A percentile compares a stretch with the other conserved stretches of the same genome.
Conservation (phyloP, 1,140 invertebrate genomes). For the Chrysopa pallens region DNA sequence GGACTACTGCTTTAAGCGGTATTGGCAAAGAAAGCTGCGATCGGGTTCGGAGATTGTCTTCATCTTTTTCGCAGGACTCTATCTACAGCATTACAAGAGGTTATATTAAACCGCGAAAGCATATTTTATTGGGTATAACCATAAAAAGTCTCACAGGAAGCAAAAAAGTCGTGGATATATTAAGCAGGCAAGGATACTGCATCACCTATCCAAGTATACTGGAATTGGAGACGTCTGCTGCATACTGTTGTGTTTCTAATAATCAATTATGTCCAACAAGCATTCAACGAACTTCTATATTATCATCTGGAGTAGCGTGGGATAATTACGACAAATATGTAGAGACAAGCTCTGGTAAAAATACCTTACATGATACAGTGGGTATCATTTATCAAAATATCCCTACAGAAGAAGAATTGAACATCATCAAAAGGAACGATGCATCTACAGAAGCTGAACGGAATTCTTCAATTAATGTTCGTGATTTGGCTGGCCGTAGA, state of each 20-base stretch:
- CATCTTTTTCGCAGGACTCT: conserved; percentile 1
- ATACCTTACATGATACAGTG: conserved; percentile 26
- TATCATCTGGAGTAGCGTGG: conserved; percentile 14
- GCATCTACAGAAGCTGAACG: conserved; percentile 2
- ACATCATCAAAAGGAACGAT: conserved; percentile 5
- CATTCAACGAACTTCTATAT: conserved; percentile 6
- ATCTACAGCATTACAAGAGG: conserved; percentile 6
- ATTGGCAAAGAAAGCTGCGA: conserved; percentile 1
- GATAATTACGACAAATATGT: conserved; percentile 18
- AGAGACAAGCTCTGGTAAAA: conserved; percentile 17
- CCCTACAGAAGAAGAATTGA: conserved; percentile 6
- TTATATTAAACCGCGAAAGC: conserved; percentile 9
- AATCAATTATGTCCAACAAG: conserved; percentile 9
- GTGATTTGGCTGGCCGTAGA: conserved; percentile 6
- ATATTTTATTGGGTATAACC: conserved; percentile 11
- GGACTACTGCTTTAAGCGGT: conserved; percentile 5
- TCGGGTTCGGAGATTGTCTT: conserved; percentile 6
- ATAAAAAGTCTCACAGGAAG: conserved; percentile 11
- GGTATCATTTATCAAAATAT: conserved; percentile 21
- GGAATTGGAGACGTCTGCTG: conserved; percentile 12
- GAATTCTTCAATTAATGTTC: conserved; percentile 7
- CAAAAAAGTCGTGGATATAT: conserved; percentile 11
- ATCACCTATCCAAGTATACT: conserved; percentile 10
- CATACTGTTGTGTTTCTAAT: conserved; percentile 5
- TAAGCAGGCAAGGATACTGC: conserved; percentile 11